A percentile compares a stretch with the other conserved stretches of the same genome.
Evolutionary conservation across 2,113 vertebrate species (phyloP).

Genomic region (Turnix velox): DNA sequence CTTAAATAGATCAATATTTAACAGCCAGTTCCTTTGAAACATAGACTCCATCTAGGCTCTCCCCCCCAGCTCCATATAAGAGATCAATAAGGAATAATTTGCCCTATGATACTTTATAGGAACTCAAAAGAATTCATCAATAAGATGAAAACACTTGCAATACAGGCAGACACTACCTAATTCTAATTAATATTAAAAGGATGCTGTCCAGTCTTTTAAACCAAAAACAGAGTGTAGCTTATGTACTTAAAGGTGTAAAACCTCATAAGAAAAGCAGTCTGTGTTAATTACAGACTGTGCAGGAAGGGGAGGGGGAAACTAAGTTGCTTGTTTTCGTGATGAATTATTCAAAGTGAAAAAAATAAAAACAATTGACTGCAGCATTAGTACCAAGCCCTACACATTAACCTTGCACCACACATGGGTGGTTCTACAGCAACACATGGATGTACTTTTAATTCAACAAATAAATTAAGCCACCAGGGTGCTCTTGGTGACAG

Average conservation of each 20-base stretch:
- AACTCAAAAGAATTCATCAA: not conserved
- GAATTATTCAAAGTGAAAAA: slow-evolving; percentile 11
- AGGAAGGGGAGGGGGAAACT: not conserved
- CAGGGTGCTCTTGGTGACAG: not conserved
- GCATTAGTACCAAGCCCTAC: not conserved
- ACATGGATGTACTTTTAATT: not conserved
- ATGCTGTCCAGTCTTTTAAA: not conserved
- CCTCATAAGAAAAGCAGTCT: not conserved
- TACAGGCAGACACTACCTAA: not conserved
- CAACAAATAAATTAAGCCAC: not conserved
- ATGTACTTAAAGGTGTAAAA: not conserved
- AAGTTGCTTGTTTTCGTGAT: not conserved
- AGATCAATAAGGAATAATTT: slow-evolving; percentile 44
- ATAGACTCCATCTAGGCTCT: not conserved
- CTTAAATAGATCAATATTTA: slow-evolving; percentile 19
- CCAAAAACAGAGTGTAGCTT: not conserved
- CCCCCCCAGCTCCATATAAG: not conserved
- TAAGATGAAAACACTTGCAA: not conserved
- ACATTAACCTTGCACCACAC: not conserved
- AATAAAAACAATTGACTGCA: not conserved
- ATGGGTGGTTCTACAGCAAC: not conserved
- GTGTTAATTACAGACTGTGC: not conserved
- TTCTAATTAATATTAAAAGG: slow-evolving; percentile 2
- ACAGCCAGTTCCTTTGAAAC: not conserved
- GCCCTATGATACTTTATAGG: not conserved